Percentiles rank a stretch among this genome's conserved stretches.
Evolutionary conservation across 2,888 invertebrate species (phyloP).

Genomic region (Microplitis deprimator): DNA sequence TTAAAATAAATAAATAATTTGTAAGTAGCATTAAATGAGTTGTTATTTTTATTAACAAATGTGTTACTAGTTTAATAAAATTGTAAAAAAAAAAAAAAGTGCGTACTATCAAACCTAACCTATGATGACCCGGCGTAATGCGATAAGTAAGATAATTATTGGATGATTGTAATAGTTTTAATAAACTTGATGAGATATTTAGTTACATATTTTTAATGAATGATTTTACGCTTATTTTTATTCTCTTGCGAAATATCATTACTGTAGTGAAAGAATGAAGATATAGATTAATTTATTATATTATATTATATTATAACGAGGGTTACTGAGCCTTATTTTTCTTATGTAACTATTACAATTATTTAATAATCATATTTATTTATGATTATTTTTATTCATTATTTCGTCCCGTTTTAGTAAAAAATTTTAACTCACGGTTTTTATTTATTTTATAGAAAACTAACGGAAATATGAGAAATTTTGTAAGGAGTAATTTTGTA

Average conservation of each 20-base stretch:
- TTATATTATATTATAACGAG: no score
- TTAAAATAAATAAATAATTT: no score
- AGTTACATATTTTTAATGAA: not conserved
- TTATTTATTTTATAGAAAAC: no score
- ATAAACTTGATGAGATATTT: conserved; percentile 1
- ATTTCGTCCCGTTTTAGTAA: no score
- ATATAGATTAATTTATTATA: not conserved
- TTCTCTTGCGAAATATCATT: not conserved
- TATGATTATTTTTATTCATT: no score
- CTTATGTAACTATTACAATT: not conserved
- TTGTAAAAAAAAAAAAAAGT: no score
- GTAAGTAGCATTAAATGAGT: no score
- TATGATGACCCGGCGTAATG: not conserved
- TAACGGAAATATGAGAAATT: no score
- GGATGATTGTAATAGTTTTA: not conserved
- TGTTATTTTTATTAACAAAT: not conserved
- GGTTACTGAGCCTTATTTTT: no score
- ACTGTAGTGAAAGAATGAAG: not conserved
- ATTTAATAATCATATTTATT: not conserved
- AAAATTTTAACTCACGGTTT: no score
- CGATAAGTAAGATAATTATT: not conserved
- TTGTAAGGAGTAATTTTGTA: no score
- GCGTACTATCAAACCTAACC: not conserved
- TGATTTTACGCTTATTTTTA: not conserved
- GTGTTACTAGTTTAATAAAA: not conserved